Evolutionary conservation across 1,140 invertebrate species (phyloP), one percentile per base, ranked within the genome.

Genomic region (Branchinecta lindahli): DNA sequence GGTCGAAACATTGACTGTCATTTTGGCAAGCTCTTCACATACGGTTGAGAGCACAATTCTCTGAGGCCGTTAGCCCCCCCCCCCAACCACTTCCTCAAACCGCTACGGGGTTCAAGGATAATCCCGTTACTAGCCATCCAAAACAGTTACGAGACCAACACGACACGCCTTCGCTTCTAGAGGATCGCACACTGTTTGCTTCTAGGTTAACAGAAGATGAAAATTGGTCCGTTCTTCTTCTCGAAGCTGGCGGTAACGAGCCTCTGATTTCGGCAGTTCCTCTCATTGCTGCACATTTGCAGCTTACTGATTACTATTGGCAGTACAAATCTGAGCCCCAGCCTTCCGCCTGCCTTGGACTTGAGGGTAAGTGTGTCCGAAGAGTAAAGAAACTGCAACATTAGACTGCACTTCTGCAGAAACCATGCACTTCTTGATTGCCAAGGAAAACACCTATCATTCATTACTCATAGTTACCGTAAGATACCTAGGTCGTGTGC

Each of bases 191-290:
- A 3, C 33, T 33, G 33, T 33, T 33, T 33, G 1, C 33, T 33
- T 33, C 33, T 33, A 33, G 33, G 33, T 76, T 94, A 44, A 87
- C 87, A 0, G 88, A 91, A 75, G 85, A 90, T 45, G 85, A 85
- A 0, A 82, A 88, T 74, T 88, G 87, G 84, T 87, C 85, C 68
- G 89, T 93, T 5, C 77, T 94, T 66, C 78, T 94, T 15, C 77
- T 94, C 46, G 89, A 92, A 81, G 89, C 88, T 5, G 89, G 89
- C 1, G 84, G 83, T 0, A 86, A 88, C 77, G 88, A 90, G 76
- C 85, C 86, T 4, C 82, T 85, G 44, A 82, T 87, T 9, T 85
- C 85, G 4, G 84, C 84, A 45, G 82, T 88, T 33, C 87, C 88
- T 8, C 83, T 83, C 7, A 79, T 87, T 5, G 84, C 91, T 7